Evolutionary conservation across 2,113 vertebrate genomes (phyloP).

Genomic region (Clinocottus analis): DNA sequence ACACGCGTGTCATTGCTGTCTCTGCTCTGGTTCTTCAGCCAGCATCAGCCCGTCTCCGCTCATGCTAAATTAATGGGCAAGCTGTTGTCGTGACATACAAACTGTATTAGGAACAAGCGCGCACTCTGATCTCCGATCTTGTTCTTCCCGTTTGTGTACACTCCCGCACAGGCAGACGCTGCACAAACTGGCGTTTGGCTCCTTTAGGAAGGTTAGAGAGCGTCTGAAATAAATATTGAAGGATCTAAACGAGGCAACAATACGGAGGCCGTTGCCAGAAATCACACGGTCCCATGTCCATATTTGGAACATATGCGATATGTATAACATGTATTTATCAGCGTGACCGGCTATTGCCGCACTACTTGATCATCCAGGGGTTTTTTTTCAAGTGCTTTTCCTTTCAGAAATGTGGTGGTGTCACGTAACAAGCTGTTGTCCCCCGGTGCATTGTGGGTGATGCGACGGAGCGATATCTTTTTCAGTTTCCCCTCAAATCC

Average conservation of each 20-base stretch:
- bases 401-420: not conserved
- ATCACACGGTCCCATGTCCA: not conserved
- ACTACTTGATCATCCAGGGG: not conserved
- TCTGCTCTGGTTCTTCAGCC: conserved; percentile 16
- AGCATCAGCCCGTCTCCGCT: conserved; percentile 28
- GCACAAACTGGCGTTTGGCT: conserved; percentile 7
- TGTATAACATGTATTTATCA: not conserved
- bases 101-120: conserved; percentile 34
- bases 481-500: not conserved
- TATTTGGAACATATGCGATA: not conserved
- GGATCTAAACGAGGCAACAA: not conserved
- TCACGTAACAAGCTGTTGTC: not conserved
- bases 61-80: conserved; percentile 65
- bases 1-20: conserved; percentile 1
- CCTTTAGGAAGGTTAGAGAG: conserved; percentile 4
- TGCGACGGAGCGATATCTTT: not conserved
- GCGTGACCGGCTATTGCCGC: not conserved
- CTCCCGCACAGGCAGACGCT: not conserved
- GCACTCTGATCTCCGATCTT: conserved; percentile 4
- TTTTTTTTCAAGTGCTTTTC: not conserved
- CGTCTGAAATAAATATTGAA: not conserved
- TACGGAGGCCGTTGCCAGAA: rapidly evolving
- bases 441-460: not conserved
- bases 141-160: conserved; percentile 15
- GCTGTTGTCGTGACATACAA: conserved; percentile 45